Evolutionary conservation across 37 sponge, comb jelly and placozoan species (phyloP).

Genomic region (Bolinopsis microptera): DNA sequence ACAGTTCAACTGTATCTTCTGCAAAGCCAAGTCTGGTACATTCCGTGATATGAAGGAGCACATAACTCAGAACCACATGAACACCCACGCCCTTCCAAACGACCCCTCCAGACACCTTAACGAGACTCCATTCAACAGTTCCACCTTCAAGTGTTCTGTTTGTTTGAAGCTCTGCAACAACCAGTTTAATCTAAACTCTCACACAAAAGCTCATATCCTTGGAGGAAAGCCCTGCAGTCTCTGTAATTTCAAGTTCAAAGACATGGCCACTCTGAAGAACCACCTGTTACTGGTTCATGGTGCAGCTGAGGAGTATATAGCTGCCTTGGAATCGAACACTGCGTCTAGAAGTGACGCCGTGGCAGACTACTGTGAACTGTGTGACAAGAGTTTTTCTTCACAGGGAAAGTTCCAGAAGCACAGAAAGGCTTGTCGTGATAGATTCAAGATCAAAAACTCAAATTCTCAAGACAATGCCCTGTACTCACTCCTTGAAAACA

Average conservation of each 20-base stretch:
- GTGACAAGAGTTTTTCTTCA: constrained; percentile 29
- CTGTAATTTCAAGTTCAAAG: constrained; percentile 58
- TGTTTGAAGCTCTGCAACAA: constrained; percentile 58
- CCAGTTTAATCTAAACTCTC: constrained; percentile 62
- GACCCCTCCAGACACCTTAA: constrained; percentile 51
- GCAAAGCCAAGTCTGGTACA: constrained; percentile 1
- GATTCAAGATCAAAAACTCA: constrained; percentile 17
- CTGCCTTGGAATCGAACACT: neutral
- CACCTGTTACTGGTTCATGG: constrained; percentile 40
- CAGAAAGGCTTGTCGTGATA: constrained; percentile 57
- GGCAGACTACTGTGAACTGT: constrained; percentile 56
- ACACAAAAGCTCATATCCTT: constrained; percentile 55
- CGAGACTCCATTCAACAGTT: constrained; percentile 58
- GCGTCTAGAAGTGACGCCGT: constrained; percentile 49
- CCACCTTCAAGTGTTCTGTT: constrained; percentile 51
- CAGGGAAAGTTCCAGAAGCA: constrained; percentile 65
- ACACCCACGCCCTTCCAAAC: neutral
- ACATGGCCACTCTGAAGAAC: constrained; percentile 43
- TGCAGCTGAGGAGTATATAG: constrained; percentile 43
- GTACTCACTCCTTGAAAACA: neutral
- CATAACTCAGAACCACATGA: constrained; percentile 32
- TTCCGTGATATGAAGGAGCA: constrained; percentile 32
- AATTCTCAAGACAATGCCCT: constrained; percentile 2
- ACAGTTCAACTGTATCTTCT: constrained; percentile 61
- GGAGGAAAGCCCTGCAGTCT: constrained; percentile 47